Conservation (phyloP, 2,113 vertebrate genomes). For the Alectura lathami region DNA sequence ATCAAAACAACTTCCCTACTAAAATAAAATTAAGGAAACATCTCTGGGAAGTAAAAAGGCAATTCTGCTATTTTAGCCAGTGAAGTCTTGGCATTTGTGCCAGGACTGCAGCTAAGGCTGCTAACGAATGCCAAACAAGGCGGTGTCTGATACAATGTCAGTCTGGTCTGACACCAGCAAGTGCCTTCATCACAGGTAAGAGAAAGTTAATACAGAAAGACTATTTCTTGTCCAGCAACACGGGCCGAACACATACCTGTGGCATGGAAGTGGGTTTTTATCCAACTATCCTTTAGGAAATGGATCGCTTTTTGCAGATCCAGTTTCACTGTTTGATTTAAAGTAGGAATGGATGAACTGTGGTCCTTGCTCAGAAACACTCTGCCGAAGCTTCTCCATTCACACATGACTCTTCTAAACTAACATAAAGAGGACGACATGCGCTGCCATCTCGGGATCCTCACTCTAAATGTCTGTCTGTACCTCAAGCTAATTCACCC, state of each 20-base stretch:
- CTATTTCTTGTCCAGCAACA: background rate
- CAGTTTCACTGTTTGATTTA: background rate
- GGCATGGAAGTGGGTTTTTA: background rate
- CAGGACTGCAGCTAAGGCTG: background rate
- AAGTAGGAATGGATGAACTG: background rate
- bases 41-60: background rate
- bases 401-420: background rate
- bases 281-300: fast-evolving
- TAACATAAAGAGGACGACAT: background rate
- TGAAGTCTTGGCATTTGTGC: background rate
- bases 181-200: background rate
- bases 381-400: background rate
- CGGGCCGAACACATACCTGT: fast-evolving
- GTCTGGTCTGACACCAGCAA: background rate
- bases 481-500: constrained; percentile 28
- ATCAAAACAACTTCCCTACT: background rate
- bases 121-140: background rate
- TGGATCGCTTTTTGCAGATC: background rate
- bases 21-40: background rate
- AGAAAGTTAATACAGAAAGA: background rate
- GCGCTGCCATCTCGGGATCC: background rate
- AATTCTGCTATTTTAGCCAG: background rate
- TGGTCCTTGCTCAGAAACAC: background rate
- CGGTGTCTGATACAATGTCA: fast-evolving
- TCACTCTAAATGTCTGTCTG: background rate